Evolutionary conservation across 2,797 vertebrate genomes (phyloP), one percentile per base, ranked within the genome.

Genomic region (Sciurus vulgaris): DNA sequence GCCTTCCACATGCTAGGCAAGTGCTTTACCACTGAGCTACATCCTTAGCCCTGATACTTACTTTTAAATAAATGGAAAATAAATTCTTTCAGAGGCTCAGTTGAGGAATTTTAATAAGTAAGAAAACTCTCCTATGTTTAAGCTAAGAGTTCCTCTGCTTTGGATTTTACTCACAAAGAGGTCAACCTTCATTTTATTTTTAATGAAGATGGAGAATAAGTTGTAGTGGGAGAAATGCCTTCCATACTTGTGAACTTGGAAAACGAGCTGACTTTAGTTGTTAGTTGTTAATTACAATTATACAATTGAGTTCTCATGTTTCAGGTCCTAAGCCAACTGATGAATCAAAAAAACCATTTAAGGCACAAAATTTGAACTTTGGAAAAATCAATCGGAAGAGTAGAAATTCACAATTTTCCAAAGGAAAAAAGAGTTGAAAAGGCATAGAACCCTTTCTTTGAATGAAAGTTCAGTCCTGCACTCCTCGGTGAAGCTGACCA

Each of bases 331-430:
- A 86, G 12, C 11, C 44, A 85, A 20, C n/a, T 17, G 51, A 41
- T 86, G 17, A 93, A 38, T 77, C 41, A 33, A 33, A 24, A 4
- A 30, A 33, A 54, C 38, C 38, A 38, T 38, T 72, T 38, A 6
- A 72, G 51, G 33, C 24, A 59, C 35, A n/a, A 35, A 38, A 88
- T 76, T 33, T 85, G 69, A 87, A 44, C 79, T 91, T 95, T 54
- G 13, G 30, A 67, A 81, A 82, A 86, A 51, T 72, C 70, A 69
- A 10, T 30, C 14, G 59, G 35, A 70, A 83, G 18, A 51, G 1
- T 28, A 63, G 79, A 74, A 26, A 56, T n/a, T 70, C 18, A 51
- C 17, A 47, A 13, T 56, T 61, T 93, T 77, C 10, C 5, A 30
- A 82, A 77, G 33, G n/a, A 24, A 38, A 67, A 33, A 3, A 30